Evolutionary conservation across 2,113 vertebrate species (phyloP).

Genomic region (Rhagologus leucostigma): DNA sequence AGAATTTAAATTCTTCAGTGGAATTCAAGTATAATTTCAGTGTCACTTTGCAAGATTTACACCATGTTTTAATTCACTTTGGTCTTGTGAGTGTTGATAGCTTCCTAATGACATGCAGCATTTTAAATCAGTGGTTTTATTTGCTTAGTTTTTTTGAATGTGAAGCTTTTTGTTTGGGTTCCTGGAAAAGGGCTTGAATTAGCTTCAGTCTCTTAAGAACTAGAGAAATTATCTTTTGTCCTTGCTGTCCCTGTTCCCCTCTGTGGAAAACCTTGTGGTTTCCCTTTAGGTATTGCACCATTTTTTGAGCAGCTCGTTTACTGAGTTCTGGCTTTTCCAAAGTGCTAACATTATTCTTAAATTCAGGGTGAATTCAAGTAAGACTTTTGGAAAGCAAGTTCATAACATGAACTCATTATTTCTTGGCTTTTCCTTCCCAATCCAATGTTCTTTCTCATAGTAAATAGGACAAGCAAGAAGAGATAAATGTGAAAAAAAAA

Average conservation of each 20-base stretch:
- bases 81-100: neutral
- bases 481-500: neutral
- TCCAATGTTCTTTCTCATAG: neutral
- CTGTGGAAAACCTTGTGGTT: neutral
- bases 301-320: neutral
- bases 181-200: neutral
- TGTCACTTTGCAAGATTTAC: neutral
- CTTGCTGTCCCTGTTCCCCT: neutral
- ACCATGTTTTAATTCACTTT: neutral
- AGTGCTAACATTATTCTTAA: neutral
- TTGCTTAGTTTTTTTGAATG: neutral
- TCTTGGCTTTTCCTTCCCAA: neutral
- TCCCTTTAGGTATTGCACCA: neutral
- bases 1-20: neutral
- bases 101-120: neutral
- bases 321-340: neutral
- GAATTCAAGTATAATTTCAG: neutral
- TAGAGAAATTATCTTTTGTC: neutral
- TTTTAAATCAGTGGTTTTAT: neutral
- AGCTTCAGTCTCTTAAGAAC: neutral
- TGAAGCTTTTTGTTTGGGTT: neutral
- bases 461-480: neutral
- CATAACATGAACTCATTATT: neutral
- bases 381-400: neutral
- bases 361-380: neutral